These are phyloP conservation scores for Heliconius cydno DNA, from an alignment of 2,888 invertebrate species.

Conservation along the genomic window DNA sequence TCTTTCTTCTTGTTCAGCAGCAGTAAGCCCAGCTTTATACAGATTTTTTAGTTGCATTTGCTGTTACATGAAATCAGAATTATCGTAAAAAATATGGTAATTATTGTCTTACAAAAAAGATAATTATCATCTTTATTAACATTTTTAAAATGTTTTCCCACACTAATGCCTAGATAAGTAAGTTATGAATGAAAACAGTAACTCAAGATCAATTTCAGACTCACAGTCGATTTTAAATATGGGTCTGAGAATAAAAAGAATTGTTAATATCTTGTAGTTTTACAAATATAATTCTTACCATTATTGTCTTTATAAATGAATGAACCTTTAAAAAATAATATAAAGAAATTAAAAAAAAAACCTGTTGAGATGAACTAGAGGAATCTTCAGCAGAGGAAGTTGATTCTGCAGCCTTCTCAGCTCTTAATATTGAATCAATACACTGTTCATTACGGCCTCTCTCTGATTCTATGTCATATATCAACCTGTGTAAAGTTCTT, in stretches of 20 bases:
- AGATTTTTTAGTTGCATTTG: constrained; percentile 88
- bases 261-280: too few species aligned
- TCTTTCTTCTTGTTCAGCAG: constrained; percentile 93
- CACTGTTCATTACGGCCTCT: constrained; percentile 91
- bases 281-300: too few species aligned
- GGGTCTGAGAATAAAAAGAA: too few species aligned
- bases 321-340: background rate
- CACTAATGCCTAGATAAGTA: too few species aligned
- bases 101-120: too few species aligned
- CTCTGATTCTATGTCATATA: constrained; percentile 92
- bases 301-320: too few species aligned
- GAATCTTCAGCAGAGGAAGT: constrained; percentile 72
- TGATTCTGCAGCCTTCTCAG: constrained; percentile 82
- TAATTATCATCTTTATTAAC: too few species aligned
- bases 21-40: constrained; percentile 90
- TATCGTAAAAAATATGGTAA: too few species aligned
- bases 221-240: too few species aligned
- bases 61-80: constrained; percentile 53
- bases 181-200: too few species aligned
- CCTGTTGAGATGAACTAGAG: constrained; percentile 75
- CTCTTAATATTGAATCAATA: constrained; percentile 89
- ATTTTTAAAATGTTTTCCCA: too few species aligned
- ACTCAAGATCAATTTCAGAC: too few species aligned
- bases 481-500: constrained; percentile 88
- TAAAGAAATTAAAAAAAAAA: constrained; percentile 29